Conservation (phyloP, 1,140 invertebrate species). For the Drosophila dunni region DNA sequence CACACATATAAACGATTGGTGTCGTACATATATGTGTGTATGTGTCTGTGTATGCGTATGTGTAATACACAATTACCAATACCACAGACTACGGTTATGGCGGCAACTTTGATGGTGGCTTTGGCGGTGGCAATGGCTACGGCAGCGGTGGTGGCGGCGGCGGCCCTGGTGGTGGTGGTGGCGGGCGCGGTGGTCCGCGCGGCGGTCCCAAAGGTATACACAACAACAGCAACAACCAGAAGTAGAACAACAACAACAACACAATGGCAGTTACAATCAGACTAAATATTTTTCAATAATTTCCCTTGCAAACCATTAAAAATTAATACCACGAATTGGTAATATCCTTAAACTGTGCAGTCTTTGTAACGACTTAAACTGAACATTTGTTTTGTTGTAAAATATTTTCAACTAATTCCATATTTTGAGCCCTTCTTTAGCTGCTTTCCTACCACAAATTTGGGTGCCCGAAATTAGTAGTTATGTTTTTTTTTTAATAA, state of each 20-base stretch:
- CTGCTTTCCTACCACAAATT: slow-evolving; percentile 24
- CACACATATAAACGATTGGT: too few relatives aligned
- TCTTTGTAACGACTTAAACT: slow-evolving; percentile 28
- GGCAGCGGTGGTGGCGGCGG: slow-evolving; percentile 72
- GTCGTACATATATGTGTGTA: too few relatives aligned
- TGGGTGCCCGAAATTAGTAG: slow-evolving; percentile 58
- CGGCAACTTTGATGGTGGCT: slow-evolving; percentile 83
- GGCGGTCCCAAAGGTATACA: slow-evolving; percentile 84
- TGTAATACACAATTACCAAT: slow-evolving; percentile 14
- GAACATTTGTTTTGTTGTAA: slow-evolving; percentile 50
- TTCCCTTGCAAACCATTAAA: slow-evolving; percentile 12
- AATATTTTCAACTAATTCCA: slow-evolving; percentile 40
- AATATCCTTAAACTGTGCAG: slow-evolving; percentile 6
- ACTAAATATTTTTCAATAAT: slow-evolving; percentile 3
- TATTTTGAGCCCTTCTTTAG: slow-evolving; percentile 28
- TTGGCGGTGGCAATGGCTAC: slow-evolving; percentile 64
- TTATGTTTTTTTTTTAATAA: slow-evolving; percentile 33
- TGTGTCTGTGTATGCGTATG: neutral
- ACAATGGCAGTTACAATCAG: slow-evolving; percentile 17
- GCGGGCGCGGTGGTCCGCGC: slow-evolving; percentile 75
- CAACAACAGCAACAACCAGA: neutral
- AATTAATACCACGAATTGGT: neutral
- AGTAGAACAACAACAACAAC: neutral
- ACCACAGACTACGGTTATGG: slow-evolving; percentile 81
- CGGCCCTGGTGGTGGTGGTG: slow-evolving; percentile 60